Conservation (phyloP, 2,888 invertebrate species). For the Cyrtodaria siliqua region DNA sequence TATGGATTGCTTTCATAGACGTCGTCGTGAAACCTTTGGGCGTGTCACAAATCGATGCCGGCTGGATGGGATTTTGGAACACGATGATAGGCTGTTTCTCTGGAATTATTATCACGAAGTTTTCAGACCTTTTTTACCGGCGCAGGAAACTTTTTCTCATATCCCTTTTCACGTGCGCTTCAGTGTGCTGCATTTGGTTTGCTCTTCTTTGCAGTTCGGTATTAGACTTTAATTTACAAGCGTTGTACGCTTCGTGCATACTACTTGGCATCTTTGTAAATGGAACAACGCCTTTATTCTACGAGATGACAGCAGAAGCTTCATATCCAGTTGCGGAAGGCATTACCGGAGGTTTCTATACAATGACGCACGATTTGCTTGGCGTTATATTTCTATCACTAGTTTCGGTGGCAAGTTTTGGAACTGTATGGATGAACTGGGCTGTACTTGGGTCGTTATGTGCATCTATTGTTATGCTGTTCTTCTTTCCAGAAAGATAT, state of each 20-base stretch:
- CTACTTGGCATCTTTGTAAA: slow-evolving; percentile 46
- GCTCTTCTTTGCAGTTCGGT: slow-evolving; percentile 27
- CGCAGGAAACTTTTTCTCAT: slow-evolving; percentile 39
- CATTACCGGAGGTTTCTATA: slow-evolving; percentile 43
- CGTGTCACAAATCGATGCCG: slow-evolving; percentile 48
- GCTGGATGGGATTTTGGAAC: slow-evolving; percentile 59
- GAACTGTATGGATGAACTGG: slow-evolving; percentile 57
- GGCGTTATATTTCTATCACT: slow-evolving; percentile 35
- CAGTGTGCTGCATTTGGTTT: slow-evolving; percentile 38
- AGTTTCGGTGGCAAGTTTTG: slow-evolving; percentile 32
- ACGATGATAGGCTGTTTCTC: slow-evolving; percentile 40
- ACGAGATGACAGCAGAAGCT: slow-evolving; percentile 46
- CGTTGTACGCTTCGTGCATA: slow-evolving; percentile 44
- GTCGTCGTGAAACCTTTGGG: slow-evolving; percentile 48
- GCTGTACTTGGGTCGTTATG: slow-evolving; percentile 30
- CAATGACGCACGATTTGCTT: slow-evolving; percentile 7
- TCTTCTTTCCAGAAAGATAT: slow-evolving; percentile 36
- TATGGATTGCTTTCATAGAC: slow-evolving; percentile 48
- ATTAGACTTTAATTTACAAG: slow-evolving; percentile 20
- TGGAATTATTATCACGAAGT: slow-evolving; percentile 42
- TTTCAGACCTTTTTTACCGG: slow-evolving; percentile 39
- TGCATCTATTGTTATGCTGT: slow-evolving; percentile 31
- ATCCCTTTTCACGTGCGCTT: slow-evolving; percentile 14
- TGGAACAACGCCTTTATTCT: slow-evolving; percentile 48
- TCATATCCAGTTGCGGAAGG: slow-evolving; percentile 56